A percentile compares a stretch with the other conserved stretches of the same genome.
Conservation (phyloP, 2,113 vertebrate genomes). For the Zosterops borbonicus region DNA sequence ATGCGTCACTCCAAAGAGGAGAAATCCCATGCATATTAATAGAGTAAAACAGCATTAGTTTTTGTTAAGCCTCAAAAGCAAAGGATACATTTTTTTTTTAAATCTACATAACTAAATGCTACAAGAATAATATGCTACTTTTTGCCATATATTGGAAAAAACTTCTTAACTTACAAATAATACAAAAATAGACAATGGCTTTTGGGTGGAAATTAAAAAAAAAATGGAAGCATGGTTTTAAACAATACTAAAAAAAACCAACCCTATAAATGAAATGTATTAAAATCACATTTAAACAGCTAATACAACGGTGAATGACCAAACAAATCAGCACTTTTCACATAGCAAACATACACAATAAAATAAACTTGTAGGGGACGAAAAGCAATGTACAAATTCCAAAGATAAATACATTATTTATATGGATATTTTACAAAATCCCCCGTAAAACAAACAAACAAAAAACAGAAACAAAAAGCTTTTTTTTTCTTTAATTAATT, state of each 20-base stretch:
- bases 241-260: constrained; percentile 79
- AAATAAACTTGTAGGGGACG: constrained; percentile 79
- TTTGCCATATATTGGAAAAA: constrained; percentile 92
- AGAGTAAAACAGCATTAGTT: constrained; percentile 90
- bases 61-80: constrained; percentile 88
- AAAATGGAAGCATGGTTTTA: constrained; percentile 88
- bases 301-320: constrained; percentile 86
- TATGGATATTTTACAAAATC: constrained; percentile 97
- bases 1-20: constrained; percentile 85
- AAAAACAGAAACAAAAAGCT: constrained; percentile 66
- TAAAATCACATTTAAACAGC: constrained; percentile 93
- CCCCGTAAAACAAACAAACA: constrained; percentile 78
- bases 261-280: constrained; percentile 80
- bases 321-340: constrained; percentile 89
- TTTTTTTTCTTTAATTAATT: constrained; percentile 77
- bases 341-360: constrained; percentile 91
- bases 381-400: constrained; percentile 94
- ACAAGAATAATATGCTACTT: constrained; percentile 95
- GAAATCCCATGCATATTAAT: constrained; percentile 96
- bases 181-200: constrained; percentile 99
- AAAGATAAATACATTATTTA: constrained; percentile 99
- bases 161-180: constrained; percentile 97
- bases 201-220: constrained; percentile 85
- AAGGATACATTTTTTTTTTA: constrained; percentile 88
- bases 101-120: constrained; percentile 96